A percentile compares a stretch with the other conserved stretches of the same genome.
These are phyloP conservation scores for Coilia nasus DNA, from an alignment of 2,797 vertebrate species.

Conservation along the genomic window DNA sequence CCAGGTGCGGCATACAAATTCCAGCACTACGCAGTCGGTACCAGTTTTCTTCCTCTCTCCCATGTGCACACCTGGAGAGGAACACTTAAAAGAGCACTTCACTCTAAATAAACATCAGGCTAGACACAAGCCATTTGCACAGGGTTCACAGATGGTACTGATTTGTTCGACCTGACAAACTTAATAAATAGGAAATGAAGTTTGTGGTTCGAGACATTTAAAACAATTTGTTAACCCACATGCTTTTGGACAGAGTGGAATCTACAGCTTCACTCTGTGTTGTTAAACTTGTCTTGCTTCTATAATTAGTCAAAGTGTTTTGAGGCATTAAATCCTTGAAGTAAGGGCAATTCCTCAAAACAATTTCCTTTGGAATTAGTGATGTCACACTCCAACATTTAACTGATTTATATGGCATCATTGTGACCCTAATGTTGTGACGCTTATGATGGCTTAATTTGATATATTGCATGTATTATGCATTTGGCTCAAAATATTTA, in stretches of 20 bases:
- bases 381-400: neutral
- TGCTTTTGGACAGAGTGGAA: neutral
- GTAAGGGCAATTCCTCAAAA: neutral
- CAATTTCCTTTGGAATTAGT: neutral
- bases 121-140: neutral
- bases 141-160: neutral
- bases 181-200: neutral
- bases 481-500: neutral
- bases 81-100: neutral
- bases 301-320: neutral
- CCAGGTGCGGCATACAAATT: constrained; percentile 3
- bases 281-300: neutral
- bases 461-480: neutral
- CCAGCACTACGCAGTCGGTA: neutral
- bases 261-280: neutral
- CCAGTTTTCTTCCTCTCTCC: too few species aligned
- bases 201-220: neutral
- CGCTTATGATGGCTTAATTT: neutral
- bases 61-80: neutral
- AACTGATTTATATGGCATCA: neutral
- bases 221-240: neutral
- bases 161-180: constrained; percentile 5
- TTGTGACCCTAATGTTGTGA: neutral
- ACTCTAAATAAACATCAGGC: neutral
- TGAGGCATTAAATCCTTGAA: neutral